Percentiles rank a stretch among this genome's conserved stretches.
Evolutionary conservation across 2,888 invertebrate genomes (phyloP).

Genomic region (Phortica magna): DNA sequence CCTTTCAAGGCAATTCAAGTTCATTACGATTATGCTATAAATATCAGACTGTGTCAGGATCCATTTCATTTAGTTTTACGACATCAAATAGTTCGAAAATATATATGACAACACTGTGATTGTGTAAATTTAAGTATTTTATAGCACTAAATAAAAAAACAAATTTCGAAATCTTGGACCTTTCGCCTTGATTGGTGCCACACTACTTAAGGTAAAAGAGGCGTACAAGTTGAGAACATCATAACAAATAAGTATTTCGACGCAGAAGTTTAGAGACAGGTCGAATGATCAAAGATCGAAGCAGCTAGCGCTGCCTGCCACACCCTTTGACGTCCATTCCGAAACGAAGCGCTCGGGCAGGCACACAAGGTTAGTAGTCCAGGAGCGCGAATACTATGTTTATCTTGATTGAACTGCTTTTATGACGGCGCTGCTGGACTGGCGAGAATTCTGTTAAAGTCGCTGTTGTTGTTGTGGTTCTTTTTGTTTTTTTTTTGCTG

Average conservation of each 20-base stretch:
- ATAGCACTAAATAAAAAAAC: slow-evolving; percentile 8
- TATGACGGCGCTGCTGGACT: slow-evolving; percentile 31
- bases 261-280: slow-evolving; percentile 8
- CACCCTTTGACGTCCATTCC: not conserved
- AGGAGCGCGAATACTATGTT: slow-evolving; percentile 56
- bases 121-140: slow-evolving; percentile 5
- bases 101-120: not conserved
- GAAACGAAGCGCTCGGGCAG: not conserved
- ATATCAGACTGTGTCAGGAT: slow-evolving; percentile 52
- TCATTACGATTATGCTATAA: slow-evolving; percentile 66
- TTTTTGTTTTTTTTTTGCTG: too few relatives aligned
- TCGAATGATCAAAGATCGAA: slow-evolving; percentile 33
- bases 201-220: not conserved
- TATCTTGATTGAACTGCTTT: slow-evolving; percentile 58
- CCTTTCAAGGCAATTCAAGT: slow-evolving; percentile 51
- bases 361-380: slow-evolving; percentile 48
- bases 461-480: not conserved
- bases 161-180: not conserved
- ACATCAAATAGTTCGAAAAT: not conserved
- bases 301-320: not conserved
- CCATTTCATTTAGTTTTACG: not conserved
- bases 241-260: slow-evolving; percentile 24
- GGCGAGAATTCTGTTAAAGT: not conserved
- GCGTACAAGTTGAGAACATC: slow-evolving; percentile 21
- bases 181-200: slow-evolving; percentile 7